These are phyloP conservation scores for Corythaeola cristata DNA, from an alignment of 2,113 vertebrate genomes.

Conservation along the genomic window DNA sequence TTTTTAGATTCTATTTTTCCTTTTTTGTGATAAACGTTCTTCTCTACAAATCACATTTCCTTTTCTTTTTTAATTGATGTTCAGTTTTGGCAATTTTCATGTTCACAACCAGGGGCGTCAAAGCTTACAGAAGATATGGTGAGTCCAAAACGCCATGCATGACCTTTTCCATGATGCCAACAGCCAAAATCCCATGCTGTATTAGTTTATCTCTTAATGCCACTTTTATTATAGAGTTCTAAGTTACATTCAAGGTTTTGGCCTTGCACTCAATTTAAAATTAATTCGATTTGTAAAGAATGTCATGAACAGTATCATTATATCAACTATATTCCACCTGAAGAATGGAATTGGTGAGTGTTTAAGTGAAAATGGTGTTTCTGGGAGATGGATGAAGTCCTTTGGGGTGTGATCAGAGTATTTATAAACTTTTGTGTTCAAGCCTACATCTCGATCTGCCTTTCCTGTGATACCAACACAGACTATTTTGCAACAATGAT, in stretches of 20 bases:
- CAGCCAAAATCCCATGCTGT: background rate
- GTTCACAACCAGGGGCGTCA: background rate
- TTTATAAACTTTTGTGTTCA: background rate
- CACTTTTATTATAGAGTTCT: background rate
- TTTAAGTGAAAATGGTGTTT: background rate
- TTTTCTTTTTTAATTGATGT: background rate
- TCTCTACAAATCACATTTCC: background rate
- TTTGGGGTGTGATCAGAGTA: background rate
- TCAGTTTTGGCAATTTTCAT: background rate
- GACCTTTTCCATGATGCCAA: background rate
- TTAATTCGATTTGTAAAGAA: background rate
- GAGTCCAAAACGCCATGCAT: background rate
- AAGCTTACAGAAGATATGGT: background rate
- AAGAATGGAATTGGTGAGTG: background rate
- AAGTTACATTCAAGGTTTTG: background rate
- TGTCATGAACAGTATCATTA: background rate
- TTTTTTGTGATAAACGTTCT: background rate
- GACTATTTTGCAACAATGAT: background rate
- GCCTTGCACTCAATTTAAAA: background rate
- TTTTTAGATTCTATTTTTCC: background rate
- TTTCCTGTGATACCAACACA: background rate
- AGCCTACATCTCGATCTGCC: background rate
- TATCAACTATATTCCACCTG: background rate
- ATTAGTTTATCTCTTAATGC: background rate
- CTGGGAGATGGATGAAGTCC: background rate